These are phyloP conservation scores for Mastomys coucha DNA, from an alignment of 2,113 vertebrate species.

Conservation along the genomic window DNA sequence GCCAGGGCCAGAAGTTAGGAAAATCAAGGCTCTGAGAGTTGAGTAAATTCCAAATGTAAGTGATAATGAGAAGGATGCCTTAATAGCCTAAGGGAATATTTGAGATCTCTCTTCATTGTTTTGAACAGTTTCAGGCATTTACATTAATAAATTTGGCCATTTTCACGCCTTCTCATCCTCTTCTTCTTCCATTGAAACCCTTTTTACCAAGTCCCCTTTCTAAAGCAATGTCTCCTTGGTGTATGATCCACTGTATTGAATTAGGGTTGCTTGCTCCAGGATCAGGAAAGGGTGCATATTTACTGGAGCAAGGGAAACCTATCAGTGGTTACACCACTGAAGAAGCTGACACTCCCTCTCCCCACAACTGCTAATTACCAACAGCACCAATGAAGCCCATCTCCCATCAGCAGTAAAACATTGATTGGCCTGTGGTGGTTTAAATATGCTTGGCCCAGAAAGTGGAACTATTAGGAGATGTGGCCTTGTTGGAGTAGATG, in stretches of 20 bases:
- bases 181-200: not conserved
- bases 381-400: not conserved
- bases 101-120: not conserved
- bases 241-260: not conserved
- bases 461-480: too few species aligned
- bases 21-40: not conserved
- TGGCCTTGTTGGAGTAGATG: too few species aligned
- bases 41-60: not conserved
- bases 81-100: not conserved
- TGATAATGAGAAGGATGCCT: not conserved
- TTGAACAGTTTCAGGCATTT: not conserved
- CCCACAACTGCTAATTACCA: not conserved
- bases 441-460: too few species aligned
- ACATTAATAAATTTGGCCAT: not conserved
- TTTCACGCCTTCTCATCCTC: not conserved
- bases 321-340: not conserved
- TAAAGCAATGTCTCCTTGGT: not conserved
- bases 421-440: not conserved
- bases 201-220: too few species aligned
- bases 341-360: not conserved
- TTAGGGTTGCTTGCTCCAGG: not conserved
- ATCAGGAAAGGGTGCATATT: too few species aligned
- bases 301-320: not conserved
- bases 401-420: not conserved
- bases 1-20: not conserved